These are phyloP conservation scores for Centrocercus urophasianus DNA, from an alignment of 2,113 vertebrate species.

Conservation along the genomic window DNA sequence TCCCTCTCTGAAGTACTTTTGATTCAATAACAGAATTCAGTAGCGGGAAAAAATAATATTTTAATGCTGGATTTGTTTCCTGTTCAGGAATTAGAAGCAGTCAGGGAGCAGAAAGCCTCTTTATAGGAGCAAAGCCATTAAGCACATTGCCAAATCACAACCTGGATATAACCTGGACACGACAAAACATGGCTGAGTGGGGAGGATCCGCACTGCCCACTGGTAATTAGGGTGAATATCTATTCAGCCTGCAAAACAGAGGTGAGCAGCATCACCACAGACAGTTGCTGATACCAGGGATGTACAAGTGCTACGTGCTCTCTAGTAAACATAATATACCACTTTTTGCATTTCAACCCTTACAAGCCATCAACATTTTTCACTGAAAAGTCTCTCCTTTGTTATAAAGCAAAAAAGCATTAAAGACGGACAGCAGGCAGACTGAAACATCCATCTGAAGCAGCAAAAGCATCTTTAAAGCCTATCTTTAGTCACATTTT, in stretches of 20 bases:
- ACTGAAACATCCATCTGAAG: neutral
- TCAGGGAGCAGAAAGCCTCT: neutral
- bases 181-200: neutral
- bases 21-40: neutral
- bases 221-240: neutral
- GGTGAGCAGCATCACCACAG: neutral
- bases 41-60: neutral
- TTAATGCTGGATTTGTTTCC: neutral
- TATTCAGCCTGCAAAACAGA: neutral
- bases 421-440: neutral
- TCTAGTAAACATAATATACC: neutral
- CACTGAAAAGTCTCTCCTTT: neutral
- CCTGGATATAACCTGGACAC: neutral
- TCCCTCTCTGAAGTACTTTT: neutral
- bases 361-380: neutral
- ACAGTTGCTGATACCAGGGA: neutral
- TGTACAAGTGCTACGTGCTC: rapidly evolving
- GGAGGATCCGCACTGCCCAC: neutral
- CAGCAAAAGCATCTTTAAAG: neutral
- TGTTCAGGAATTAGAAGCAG: neutral
- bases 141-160: neutral
- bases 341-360: neutral
- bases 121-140: neutral
- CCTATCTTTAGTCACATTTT: neutral
- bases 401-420: neutral